Evolutionary conservation across 2,113 vertebrate species (phyloP), one percentile per base, ranked within the genome.

Genomic region (Oncorhynchus mykiss): DNA sequence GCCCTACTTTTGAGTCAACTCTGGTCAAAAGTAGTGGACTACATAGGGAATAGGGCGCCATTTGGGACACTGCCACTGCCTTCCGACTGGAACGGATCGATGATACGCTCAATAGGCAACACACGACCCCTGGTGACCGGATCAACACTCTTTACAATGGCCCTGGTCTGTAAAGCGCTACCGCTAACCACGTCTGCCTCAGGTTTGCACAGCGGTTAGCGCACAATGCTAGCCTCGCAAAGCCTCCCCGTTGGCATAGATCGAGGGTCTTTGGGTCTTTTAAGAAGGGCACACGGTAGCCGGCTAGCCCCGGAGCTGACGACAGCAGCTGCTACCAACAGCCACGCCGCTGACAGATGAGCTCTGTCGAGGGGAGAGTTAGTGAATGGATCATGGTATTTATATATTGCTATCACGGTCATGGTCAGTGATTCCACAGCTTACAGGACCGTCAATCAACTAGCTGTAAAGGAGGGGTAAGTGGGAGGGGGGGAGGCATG

Each of bases 171-270:
- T 25, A 11, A 11, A 27, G 64, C 22, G 11, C 73, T 29, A 18
- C 29, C 34, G 66, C 48, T 49, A 31, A 59, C 54, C 7, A 7
- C 31, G 20, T 20, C 29, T 8, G n/a, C 54, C 59, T 11, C 74
- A 70, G 67, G 54, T 31, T 75, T 69, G 25, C 54, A 70, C 67
- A 76, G 66, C 13, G 57, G 25, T 66, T 74, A 39, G 14, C n/a
- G n/a, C 51, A 22, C 74, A 59, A 62, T 34, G 74, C 74, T 34
- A 69, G 24, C 48, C 29, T 18, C 18, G 13, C 29, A 8, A 20
- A 7, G 27, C 29, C 16, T 34, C 5, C 27, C 66, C 18, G 8
- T 67, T 29, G 65, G 65, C 65, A 67, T 45, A 45, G 39, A 6
- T 57, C 16, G 54, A 14, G 4, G 2, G 31, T 34, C 34, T 34